A percentile compares a stretch with the other conserved stretches of the same genome.
phyloP scores from a whole-genome alignment of 1,140 invertebrate species.

The Venustaconcha ellipsiformis region DNA sequence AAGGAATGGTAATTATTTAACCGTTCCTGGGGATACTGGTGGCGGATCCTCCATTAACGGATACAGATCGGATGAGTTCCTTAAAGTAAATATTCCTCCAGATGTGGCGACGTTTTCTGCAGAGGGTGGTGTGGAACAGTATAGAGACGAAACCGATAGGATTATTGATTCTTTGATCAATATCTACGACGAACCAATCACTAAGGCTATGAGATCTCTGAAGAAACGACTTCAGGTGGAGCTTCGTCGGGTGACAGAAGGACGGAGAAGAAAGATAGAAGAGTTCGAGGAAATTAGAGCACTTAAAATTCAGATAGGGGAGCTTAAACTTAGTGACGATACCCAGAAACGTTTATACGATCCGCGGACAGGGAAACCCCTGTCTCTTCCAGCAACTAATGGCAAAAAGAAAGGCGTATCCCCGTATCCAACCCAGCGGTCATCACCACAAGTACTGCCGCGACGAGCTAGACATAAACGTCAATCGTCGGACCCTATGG shows the following conservation, averaged over 20 bases:
- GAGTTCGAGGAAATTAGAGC: constrained; percentile 68
- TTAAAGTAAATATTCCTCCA: constrained; percentile 44
- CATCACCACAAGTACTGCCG: constrained; percentile 65
- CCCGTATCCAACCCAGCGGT: constrained; percentile 42
- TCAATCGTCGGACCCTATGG: constrained; percentile 67
- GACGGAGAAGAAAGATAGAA: constrained; percentile 67
- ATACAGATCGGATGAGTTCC: constrained; percentile 21
- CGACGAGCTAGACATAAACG: constrained; percentile 63
- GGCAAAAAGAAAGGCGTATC: constrained; percentile 44
- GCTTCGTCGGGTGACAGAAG: constrained; percentile 69
- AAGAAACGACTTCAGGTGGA: constrained; percentile 74
- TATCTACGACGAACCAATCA: constrained; percentile 68
- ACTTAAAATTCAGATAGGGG: constrained; percentile 61
- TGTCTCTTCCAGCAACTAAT: constrained; percentile 21
- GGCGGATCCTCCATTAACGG: constrained; percentile 26
- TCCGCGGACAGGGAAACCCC: constrained; percentile 1
- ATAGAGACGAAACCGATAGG: constrained; percentile 60
- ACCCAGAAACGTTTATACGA: neutral
- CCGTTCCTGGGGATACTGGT: constrained; percentile 5
- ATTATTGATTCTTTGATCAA: constrained; percentile 63
- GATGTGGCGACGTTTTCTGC: constrained; percentile 23
- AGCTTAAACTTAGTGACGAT: constrained; percentile 61
- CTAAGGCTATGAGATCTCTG: constrained; percentile 72
- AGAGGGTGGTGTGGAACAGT: constrained; percentile 21
- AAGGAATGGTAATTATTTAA: constrained; percentile 47